These are phyloP conservation scores for Caenorhabditis panamensis DNA, from an alignment of 2,888 invertebrate species.

Conservation along the genomic window DNA sequence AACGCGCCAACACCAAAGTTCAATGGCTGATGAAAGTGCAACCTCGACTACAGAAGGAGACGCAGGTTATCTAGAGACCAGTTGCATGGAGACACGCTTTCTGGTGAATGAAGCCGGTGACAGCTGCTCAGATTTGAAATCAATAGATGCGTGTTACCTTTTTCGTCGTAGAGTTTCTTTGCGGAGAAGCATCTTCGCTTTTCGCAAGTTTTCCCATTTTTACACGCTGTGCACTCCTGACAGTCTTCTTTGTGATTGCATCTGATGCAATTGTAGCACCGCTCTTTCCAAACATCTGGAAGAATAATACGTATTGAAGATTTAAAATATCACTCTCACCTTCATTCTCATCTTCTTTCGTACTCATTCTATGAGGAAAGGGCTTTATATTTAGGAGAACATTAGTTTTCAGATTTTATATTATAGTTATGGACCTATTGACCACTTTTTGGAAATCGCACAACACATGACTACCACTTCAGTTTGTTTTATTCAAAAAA, in stretches of 20 bases:
- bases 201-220: slow-evolving; percentile 16
- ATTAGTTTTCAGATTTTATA: neutral
- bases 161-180: slow-evolving; percentile 35
- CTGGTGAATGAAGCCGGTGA: neutral
- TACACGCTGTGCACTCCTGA: slow-evolving; percentile 23
- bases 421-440: neutral
- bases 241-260: slow-evolving; percentile 31
- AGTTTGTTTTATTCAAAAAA: neutral
- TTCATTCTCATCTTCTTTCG: slow-evolving; percentile 20
- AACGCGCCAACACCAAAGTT: neutral
- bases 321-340: neutral
- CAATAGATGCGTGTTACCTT: slow-evolving; percentile 8
- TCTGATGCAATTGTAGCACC: slow-evolving; percentile 43
- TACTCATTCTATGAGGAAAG: slow-evolving; percentile 14
- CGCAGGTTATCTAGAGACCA: neutral
- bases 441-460: neutral
- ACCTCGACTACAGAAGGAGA: neutral
- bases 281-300: slow-evolving; percentile 31
- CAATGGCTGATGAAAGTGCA: neutral
- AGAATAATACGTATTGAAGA: neutral
- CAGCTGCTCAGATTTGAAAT: neutral
- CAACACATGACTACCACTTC: neutral
- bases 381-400: neutral
- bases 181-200: slow-evolving; percentile 43
- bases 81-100: neutral